phyloP scores from a whole-genome alignment of 2,888 invertebrate species.

The Protonemura montana region DNA sequence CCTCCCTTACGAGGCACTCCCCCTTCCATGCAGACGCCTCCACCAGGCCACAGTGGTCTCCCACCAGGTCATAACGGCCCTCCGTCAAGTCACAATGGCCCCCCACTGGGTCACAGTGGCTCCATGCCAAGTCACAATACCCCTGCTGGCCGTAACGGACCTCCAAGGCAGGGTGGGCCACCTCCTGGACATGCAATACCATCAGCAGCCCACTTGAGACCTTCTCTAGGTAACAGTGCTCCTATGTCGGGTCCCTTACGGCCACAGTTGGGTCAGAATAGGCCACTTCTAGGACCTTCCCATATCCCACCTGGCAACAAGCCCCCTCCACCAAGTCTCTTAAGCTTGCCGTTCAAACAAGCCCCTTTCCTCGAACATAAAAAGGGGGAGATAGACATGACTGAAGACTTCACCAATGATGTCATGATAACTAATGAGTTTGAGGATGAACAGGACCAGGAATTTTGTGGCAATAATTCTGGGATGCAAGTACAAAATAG shows the following conservation, averaged over 20 bases:
- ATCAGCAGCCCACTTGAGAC: too few species aligned
- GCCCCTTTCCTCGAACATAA: neutral
- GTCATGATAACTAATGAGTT: neutral
- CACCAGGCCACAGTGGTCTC: neutral
- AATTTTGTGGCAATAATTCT: neutral
- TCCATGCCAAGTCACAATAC: neutral
- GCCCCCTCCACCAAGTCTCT: neutral
- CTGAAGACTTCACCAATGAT: neutral
- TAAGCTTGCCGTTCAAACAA: neutral
- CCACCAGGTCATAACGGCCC: neutral
- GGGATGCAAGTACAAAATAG: neutral
- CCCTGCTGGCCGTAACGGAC: neutral
- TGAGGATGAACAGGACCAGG: neutral
- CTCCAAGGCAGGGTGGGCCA: neutral
- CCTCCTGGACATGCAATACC: too few species aligned
- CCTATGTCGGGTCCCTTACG: too few species aligned
- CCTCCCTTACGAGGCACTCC: neutral
- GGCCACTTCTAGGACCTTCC: neutral
- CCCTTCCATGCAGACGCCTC: neutral
- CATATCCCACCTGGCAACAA: neutral
- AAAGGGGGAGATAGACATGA: neutral
- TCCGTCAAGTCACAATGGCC: neutral
- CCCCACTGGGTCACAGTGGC: neutral
- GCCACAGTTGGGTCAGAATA: neutral
- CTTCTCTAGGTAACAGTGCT: too few species aligned